Evolutionary conservation across 2,888 invertebrate species (phyloP).

Genomic region (Aphodius sticticus): DNA sequence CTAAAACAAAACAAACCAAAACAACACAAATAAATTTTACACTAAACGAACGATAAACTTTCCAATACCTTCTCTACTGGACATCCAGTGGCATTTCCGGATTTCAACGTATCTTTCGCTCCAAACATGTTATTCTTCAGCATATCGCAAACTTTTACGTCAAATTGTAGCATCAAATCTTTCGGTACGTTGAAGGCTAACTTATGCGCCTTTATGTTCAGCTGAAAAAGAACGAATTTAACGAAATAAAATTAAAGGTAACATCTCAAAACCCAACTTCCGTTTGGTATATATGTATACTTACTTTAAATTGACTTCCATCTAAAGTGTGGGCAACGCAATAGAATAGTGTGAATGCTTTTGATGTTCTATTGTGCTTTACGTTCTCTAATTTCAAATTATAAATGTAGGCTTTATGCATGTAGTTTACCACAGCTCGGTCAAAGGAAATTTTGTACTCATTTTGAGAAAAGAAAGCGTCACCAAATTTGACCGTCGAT

Average conservation of each 20-base stretch:
- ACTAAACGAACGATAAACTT: too few relatives aligned
- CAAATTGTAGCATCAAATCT: slow-evolving; percentile 10
- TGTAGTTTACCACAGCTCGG: not conserved
- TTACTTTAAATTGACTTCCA: slow-evolving; percentile 14
- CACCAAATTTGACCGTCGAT: not conserved
- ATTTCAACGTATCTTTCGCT: slow-evolving; percentile 8
- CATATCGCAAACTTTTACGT: slow-evolving; percentile 16
- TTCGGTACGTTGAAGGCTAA: slow-evolving; percentile 9
- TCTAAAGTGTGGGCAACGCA: slow-evolving; percentile 11
- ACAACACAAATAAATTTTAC: too few relatives aligned
- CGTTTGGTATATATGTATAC: not conserved
- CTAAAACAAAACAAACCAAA: not conserved
- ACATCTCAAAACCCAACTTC: not conserved
- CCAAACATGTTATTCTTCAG: slow-evolving; percentile 10
- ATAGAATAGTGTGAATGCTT: slow-evolving; percentile 7
- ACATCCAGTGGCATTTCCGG: not conserved
- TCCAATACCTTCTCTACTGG: slow-evolving; percentile 5
- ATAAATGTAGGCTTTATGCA: slow-evolving; percentile 1
- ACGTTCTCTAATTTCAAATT: slow-evolving; percentile 11
- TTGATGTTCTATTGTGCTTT: slow-evolving; percentile 13
- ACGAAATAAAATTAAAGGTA: not conserved
- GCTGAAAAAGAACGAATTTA: not conserved
- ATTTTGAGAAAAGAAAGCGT: not conserved
- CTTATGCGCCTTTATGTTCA: slow-evolving; percentile 10
- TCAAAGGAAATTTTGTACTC: slow-evolving; percentile 7